Percentiles rank a stretch among this genome's conserved stretches.
These are phyloP conservation scores for Smittia sp. DNA, from an alignment of 2,888 invertebrate species.

Conservation along the genomic window DNA sequence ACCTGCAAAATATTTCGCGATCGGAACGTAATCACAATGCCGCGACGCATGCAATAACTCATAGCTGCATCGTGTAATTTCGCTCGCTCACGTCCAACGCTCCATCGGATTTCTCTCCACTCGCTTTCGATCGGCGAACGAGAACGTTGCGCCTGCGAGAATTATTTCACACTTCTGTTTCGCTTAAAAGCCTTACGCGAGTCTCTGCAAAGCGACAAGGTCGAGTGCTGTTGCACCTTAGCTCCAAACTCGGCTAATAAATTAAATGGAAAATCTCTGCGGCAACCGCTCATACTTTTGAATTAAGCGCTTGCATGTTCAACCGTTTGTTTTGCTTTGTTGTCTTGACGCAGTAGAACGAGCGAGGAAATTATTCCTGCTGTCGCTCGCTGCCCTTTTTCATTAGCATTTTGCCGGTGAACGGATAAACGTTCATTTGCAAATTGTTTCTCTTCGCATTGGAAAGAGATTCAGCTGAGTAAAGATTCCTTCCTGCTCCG, in stretches of 20 bases:
- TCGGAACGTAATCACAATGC: constrained; percentile 27
- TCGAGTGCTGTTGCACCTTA: constrained; percentile 14
- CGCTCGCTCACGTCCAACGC: neutral
- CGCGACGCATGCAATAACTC: constrained; percentile 18
- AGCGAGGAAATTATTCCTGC: neutral
- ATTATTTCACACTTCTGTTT: constrained; percentile 17
- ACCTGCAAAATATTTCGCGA: constrained; percentile 29
- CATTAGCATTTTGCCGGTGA: constrained; percentile 11
- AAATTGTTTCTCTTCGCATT: constrained; percentile 15
- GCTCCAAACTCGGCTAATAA: constrained; percentile 6
- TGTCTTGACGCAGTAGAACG: neutral
- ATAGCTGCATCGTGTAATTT: constrained; percentile 19
- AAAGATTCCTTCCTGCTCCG: constrained; percentile 6
- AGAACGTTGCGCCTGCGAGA: constrained; percentile 11
- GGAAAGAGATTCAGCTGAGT: neutral
- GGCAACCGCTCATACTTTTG: neutral
- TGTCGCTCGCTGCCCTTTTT: neutral
- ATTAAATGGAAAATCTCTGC: constrained; percentile 12
- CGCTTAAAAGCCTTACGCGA: neutral
- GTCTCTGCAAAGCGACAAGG: constrained; percentile 18
- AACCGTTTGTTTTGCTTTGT: neutral
- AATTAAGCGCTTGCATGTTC: constrained; percentile 2
- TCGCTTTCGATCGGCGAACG: neutral
- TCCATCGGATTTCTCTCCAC: neutral
- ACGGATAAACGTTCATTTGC: constrained; percentile 11